Evolutionary conservation across 1,140 invertebrate species (phyloP), one percentile per base, ranked within the genome.

Genomic region (Lamellibrachia luymesi): DNA sequence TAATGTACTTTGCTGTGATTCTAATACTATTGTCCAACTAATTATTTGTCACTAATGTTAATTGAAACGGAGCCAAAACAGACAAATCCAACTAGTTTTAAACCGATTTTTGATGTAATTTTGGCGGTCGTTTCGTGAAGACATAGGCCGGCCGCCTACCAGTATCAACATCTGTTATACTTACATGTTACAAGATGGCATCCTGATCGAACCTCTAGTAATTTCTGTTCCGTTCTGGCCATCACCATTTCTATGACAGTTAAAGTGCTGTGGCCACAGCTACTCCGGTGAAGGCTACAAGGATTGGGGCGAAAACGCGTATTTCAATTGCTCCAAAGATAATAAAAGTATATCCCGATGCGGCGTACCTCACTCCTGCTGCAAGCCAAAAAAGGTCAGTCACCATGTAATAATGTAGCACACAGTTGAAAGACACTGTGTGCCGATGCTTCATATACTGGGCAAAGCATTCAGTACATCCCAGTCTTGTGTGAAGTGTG

Each of bases 251-350:
- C 13, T 91, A 92, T 94, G 94, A 80, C 95, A 98, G 98, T 98
- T 99, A 95, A 97, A 97, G 94, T 99, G 98, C 95, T 99, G 98
- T 96, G 98, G 98, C 17, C 96, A 99, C 0, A 98, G 98, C 92
- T 97, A 98, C 94, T 98, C 98, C 94, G 98, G 98, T 94, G 97
- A 98, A 94, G 98, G 98, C 13, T 99, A 98, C 96, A 97, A 98
- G 97, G 98, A 99, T 96, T 99, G 98, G 98, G 97, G 97, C 0
- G 98, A 98, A 96, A 99, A 99, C 96, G 98, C 98, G 95, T 99
- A 99, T 96, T 99, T 99, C 95, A 99, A 99, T 96, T 93, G 93
- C 51, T 50, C 93, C 17, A 38, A 22, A 7, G 90, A 93, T 25
- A 96, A 96, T 94, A 90, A 94, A 89, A 96, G 96, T 17, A 98